These are phyloP conservation scores for Channa argus DNA, from an alignment of 2,113 vertebrate genomes.

Conservation along the genomic window DNA sequence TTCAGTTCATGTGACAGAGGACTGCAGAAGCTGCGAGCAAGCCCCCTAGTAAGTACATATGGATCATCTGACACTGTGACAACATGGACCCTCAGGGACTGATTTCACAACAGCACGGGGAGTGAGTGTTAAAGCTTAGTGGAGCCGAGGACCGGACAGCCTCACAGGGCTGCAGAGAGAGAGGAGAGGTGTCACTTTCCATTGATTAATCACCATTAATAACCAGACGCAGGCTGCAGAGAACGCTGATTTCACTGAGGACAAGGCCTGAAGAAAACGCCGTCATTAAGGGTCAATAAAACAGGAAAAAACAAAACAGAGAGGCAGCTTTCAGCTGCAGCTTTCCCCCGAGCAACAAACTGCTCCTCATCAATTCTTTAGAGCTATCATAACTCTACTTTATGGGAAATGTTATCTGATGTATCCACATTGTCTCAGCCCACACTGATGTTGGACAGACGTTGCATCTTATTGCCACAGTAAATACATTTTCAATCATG, in stretches of 20 bases:
- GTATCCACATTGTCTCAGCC: constrained; percentile 1
- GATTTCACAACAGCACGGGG: constrained; percentile 16
- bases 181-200: constrained; percentile 20
- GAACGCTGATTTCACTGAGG: not conserved
- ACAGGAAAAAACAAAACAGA: not conserved
- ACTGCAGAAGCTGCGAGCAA: constrained; percentile 15
- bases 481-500: constrained; percentile 56
- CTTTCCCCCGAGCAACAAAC: constrained; percentile 23
- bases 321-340: constrained; percentile 2
- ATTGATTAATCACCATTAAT: constrained; percentile 57
- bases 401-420: constrained; percentile 10
- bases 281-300: constrained; percentile 42
- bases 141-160: constrained; percentile 7
- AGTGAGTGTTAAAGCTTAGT: constrained; percentile 21
- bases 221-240: constrained; percentile 22
- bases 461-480: constrained; percentile 40
- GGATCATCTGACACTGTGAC: constrained; percentile 49
- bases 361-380: constrained; percentile 6
- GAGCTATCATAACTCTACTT: constrained; percentile 4
- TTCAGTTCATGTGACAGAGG: constrained; percentile 36
- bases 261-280: constrained; percentile 25
- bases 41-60: constrained; percentile 50
- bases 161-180: constrained; percentile 23
- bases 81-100: constrained; percentile 34
- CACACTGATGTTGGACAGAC: constrained; percentile 62